Evolutionary conservation across 2,888 invertebrate genomes (phyloP).

Genomic region (Chalcis sispes): DNA sequence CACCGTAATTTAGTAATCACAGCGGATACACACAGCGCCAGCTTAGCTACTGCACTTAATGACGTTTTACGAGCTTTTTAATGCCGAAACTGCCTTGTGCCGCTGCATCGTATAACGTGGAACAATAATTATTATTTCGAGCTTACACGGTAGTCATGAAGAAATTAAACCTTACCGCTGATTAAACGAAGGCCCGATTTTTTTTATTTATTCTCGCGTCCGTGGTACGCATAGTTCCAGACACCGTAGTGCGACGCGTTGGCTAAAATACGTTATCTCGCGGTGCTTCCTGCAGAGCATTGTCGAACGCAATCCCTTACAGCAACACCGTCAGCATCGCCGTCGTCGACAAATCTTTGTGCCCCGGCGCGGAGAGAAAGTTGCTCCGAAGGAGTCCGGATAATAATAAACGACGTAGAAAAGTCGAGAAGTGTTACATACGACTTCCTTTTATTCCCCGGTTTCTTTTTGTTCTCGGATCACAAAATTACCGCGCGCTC

Average conservation of each 20-base stretch:
- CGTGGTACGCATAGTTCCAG: no score
- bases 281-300: slow-evolving; percentile 26
- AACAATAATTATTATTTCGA: slow-evolving; percentile 26
- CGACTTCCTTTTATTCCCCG: slow-evolving; percentile 59
- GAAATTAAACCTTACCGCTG: slow-evolving; percentile 11
- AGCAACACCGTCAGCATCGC: not conserved
- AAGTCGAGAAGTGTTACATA: slow-evolving; percentile 55
- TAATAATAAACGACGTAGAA: slow-evolving; percentile 62
- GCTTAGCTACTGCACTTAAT: slow-evolving; percentile 19
- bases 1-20: not conserved
- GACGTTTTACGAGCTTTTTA: slow-evolving; percentile 38
- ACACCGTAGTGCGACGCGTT: no score
- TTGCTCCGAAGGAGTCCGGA: slow-evolving; percentile 18
- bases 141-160: slow-evolving; percentile 31
- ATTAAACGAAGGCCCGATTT: slow-evolving; percentile 33
- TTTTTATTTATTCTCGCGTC: slow-evolving; percentile 15
- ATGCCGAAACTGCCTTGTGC: slow-evolving; percentile 12
- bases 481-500: not conserved
- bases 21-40: not conserved
- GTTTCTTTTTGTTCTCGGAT: slow-evolving; percentile 13
- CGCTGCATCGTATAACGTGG: not conserved
- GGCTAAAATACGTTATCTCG: slow-evolving; percentile 21
- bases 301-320: slow-evolving; percentile 3
- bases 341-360: slow-evolving; percentile 9
- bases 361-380: slow-evolving; percentile 4